phyloP scores from a whole-genome alignment of 1,140 invertebrate genomes.

The Branchinecta lindahli region DNA sequence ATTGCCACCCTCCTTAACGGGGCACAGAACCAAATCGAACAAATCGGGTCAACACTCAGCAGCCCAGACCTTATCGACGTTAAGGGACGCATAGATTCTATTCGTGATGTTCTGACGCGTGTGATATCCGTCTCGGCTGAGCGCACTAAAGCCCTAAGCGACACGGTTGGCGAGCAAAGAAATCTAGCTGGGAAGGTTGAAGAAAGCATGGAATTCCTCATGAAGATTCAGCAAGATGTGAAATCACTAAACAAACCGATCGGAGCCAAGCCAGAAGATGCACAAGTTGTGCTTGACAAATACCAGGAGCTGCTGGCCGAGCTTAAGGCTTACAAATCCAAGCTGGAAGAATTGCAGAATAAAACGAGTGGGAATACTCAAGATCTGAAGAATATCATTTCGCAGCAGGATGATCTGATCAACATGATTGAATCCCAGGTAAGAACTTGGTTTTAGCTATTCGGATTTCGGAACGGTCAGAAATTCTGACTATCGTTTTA shows the following conservation, averaged over 20 bases:
- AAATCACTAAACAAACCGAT: constrained; percentile 67
- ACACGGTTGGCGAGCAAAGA: constrained; percentile 59
- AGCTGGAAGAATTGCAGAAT: constrained; percentile 55
- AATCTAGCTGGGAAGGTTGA: constrained; percentile 56
- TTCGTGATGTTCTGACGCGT: constrained; percentile 56
- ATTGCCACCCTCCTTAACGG: constrained; percentile 52
- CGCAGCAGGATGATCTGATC: constrained; percentile 67
- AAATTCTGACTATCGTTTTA: too few species aligned
- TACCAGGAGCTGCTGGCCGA: constrained; percentile 65
- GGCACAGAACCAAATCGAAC: constrained; percentile 58
- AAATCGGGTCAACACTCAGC: constrained; percentile 58
- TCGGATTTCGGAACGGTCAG: too few species aligned
- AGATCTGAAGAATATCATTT: constrained; percentile 57
- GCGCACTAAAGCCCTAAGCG: constrained; percentile 48
- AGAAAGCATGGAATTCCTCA: constrained; percentile 59
- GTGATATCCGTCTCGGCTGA: constrained; percentile 57
- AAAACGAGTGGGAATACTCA: constrained; percentile 43
- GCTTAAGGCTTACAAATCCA: constrained; percentile 58
- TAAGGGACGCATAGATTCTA: constrained; percentile 53
- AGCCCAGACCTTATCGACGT: constrained; percentile 66
- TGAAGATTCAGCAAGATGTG: constrained; percentile 61
- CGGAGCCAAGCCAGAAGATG: constrained; percentile 65
- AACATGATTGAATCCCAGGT: constrained; percentile 66
- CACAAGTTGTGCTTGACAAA: constrained; percentile 52
- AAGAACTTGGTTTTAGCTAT: constrained; percentile 22